phyloP scores from a whole-genome alignment of 2,797 vertebrate species.

The Phataginus tetradactyla region DNA sequence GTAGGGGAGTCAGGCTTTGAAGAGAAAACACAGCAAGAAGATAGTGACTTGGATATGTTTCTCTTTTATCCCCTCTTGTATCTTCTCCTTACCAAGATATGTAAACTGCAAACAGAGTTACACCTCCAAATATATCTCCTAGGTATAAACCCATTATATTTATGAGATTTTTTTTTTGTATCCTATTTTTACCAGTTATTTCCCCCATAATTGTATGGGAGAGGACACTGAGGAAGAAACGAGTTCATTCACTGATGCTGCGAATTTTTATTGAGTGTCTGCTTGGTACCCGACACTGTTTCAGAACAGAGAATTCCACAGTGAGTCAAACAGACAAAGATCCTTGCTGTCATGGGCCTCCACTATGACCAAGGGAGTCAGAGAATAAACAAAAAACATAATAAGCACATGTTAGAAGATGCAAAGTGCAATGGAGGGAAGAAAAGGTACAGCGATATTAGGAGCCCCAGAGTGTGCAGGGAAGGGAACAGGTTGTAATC shows the following conservation, averaged over 20 bases:
- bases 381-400: neutral
- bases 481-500: neutral
- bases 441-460: neutral
- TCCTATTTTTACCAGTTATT: neutral
- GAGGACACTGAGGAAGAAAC: neutral
- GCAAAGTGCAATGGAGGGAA: neutral
- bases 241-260: neutral
- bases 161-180: neutral
- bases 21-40: neutral
- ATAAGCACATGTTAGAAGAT: neutral
- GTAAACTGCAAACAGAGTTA: neutral
- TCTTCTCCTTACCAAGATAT: slow-evolving; percentile 1
- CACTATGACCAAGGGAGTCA: neutral
- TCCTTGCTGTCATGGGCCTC: neutral
- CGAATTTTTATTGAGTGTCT: neutral
- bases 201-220: neutral
- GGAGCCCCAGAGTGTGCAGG: neutral
- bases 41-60: neutral
- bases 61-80: neutral
- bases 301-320: neutral
- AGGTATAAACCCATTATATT: neutral
- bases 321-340: neutral
- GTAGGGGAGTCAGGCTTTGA: neutral
- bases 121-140: neutral
- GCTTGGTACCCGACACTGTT: neutral